Percentiles rank a stretch among this genome's conserved stretches.
Conservation (phyloP, 2,113 vertebrate genomes). For the Sphaerodactylus townsendi region DNA sequence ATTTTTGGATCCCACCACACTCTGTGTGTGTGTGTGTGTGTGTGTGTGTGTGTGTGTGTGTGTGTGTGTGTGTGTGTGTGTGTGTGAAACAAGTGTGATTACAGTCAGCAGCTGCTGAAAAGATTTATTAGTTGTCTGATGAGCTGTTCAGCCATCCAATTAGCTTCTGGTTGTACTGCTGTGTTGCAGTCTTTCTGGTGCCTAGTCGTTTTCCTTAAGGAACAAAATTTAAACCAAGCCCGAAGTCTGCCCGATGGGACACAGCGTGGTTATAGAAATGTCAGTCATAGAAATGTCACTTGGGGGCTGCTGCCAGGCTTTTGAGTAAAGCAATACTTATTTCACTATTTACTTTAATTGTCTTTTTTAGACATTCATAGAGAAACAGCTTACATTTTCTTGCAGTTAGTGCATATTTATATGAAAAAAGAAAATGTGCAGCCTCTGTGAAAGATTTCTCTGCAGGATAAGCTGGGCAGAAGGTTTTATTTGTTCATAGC, state of each 20-base stretch:
- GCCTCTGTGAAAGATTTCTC: conserved; percentile 26
- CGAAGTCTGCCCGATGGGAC: neutral
- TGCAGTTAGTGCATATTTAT: conserved; percentile 26
- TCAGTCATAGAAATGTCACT: neutral
- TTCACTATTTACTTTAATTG: neutral
- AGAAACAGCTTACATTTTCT: conserved; percentile 6
- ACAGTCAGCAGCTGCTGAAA: no score
- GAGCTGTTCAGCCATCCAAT: neutral
- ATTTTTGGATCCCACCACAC: no score
- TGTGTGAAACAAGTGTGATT: no score
- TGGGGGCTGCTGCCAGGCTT: neutral
- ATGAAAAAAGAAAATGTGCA: conserved; percentile 11
- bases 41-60: no score
- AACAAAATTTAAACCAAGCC: neutral
- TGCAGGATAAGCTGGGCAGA: conserved; percentile 15
- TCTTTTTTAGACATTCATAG: neutral
- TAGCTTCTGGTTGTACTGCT: neutral
- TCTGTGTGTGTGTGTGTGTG: no score
- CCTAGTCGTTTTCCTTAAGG: no score
- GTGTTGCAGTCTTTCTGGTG: neutral
- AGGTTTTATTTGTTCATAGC: conserved; percentile 25
- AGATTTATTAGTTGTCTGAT: neutral
- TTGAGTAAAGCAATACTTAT: neutral
- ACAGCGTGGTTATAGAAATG: neutral
- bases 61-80: neutral